Conservation (phyloP, 2,888 invertebrate genomes). For the Drosophila robusta region DNA sequence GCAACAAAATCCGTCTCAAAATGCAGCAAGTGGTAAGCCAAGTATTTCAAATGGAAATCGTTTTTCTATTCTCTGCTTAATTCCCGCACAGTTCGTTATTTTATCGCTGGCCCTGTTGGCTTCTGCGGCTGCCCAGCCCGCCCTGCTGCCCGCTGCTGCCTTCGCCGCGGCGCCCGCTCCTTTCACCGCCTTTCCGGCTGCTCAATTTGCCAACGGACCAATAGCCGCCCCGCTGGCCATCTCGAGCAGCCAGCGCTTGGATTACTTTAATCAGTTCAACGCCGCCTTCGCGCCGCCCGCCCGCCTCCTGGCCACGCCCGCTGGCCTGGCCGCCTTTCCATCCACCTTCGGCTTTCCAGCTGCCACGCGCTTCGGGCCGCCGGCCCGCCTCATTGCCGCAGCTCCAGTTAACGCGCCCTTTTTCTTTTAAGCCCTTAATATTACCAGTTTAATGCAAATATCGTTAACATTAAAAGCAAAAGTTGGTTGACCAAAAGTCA, state of each 20-base stretch:
- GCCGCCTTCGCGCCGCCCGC: conserved; percentile 63
- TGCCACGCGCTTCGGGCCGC: conserved; percentile 42
- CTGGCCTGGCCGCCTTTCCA: conserved; percentile 42
- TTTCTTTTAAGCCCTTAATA: conserved; percentile 26
- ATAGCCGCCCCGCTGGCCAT: conserved; percentile 56
- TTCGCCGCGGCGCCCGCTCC: conserved; percentile 34
- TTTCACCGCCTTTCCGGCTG: conserved; percentile 17
- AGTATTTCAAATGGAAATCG: not conserved
- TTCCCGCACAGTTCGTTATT: conserved; percentile 27
- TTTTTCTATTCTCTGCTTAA: not conserved
- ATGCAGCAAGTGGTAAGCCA: conserved; percentile 59
- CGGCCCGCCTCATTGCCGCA: conserved; percentile 44
- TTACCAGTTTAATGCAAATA: not conserved
- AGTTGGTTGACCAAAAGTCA: conserved; percentile 52
- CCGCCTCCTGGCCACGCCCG: conserved; percentile 53
- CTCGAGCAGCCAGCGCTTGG: conserved; percentile 75
- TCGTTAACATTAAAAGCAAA: conserved; percentile 45
- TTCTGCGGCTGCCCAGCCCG: conserved; percentile 29
- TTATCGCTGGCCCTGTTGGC: conserved; percentile 41
- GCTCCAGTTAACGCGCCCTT: conserved; percentile 41
- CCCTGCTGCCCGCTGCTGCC: conserved; percentile 22
- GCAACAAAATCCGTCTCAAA: conserved; percentile 5
- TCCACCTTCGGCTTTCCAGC: conserved; percentile 28
- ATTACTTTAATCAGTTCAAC: conserved; percentile 74
- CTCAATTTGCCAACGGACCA: conserved; percentile 17